A percentile compares a stretch with the other conserved stretches of the same genome.
Evolutionary conservation across 2,888 invertebrate species (phyloP).

Genomic region (Cephus sareptanus): DNA sequence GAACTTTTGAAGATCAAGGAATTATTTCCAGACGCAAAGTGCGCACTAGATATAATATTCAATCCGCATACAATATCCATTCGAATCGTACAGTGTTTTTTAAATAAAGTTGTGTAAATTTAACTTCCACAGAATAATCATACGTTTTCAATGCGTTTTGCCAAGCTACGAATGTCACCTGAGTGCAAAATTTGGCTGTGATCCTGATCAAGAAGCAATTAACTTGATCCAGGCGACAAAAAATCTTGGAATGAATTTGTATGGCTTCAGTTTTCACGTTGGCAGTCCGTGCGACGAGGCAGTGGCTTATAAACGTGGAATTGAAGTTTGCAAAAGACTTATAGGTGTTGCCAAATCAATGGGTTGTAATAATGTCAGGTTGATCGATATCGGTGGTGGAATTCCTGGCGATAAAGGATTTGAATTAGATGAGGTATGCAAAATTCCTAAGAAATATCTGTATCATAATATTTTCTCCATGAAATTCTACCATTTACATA

Average conservation of each 20-base stretch:
- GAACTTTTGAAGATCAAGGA: conserved; percentile 71
- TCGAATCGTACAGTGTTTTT: too few relatives aligned
- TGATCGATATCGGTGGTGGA: conserved; percentile 74
- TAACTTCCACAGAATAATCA: conserved; percentile 41
- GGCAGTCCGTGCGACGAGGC: conserved; percentile 62
- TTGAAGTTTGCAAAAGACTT: conserved; percentile 66
- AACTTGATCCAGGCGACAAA: conserved; percentile 45
- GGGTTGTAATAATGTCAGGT: conserved; percentile 68
- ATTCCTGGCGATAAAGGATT: conserved; percentile 67
- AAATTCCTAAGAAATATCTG: background rate
- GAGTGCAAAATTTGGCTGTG: conserved; percentile 58
- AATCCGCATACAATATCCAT: too few relatives aligned
- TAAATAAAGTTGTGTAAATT: background rate
- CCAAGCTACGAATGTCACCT: conserved; percentile 28
- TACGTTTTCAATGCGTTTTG: conserved; percentile 55
- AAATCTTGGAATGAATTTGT: conserved; percentile 48
- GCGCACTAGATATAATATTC: conserved; percentile 13
- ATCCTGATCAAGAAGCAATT: conserved; percentile 46
- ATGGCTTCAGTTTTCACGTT: conserved; percentile 60
- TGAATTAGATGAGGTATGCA: conserved; percentile 64
- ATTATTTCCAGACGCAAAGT: conserved; percentile 68
- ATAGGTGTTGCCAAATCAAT: conserved; percentile 67
- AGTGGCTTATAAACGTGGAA: conserved; percentile 68
- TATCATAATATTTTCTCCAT: background rate
- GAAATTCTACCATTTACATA: background rate